Evolutionary conservation across 2,113 vertebrate species (phyloP).

Genomic region (Anarrhichthys ocellatus): DNA sequence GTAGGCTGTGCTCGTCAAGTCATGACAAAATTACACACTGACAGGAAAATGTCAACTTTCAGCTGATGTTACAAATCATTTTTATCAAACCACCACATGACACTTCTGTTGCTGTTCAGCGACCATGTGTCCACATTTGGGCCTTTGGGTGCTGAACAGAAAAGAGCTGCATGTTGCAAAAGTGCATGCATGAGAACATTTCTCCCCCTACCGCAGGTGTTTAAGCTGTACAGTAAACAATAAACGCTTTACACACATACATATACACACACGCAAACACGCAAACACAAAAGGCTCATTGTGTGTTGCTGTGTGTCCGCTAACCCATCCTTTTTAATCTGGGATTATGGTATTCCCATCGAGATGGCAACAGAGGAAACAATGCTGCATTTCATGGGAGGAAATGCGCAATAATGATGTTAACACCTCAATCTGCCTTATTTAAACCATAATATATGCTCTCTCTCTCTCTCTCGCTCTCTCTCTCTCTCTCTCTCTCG

Average conservation of each 20-base stretch:
- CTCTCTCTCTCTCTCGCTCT: not conserved
- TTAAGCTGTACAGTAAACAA: conserved; percentile 74
- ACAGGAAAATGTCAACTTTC: conserved; percentile 1
- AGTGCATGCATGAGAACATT: conserved; percentile 60
- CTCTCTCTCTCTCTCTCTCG: not conserved
- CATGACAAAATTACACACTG: not conserved
- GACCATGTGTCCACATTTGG: conserved; percentile 35
- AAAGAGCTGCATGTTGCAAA: conserved; percentile 31
- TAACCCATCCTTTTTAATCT: conserved; percentile 80
- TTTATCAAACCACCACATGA: conserved; percentile 30
- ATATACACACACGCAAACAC: conserved; percentile 50
- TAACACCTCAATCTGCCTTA: conserved; percentile 76
- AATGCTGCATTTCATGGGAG: conserved; percentile 77
- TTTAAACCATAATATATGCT: conserved; percentile 58
- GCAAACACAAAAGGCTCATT: conserved; percentile 77
- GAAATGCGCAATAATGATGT: conserved; percentile 78
- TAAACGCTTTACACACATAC: conserved; percentile 51
- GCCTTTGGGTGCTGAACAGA: conserved; percentile 44
- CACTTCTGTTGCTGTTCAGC: conserved; percentile 15
- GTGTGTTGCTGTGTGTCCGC: conserved; percentile 71
- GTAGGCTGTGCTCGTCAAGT: not conserved
- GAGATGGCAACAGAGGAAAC: conserved; percentile 73
- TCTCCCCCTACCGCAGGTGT: conserved; percentile 73
- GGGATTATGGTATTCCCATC: conserved; percentile 81
- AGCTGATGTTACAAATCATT: conserved; percentile 19